Base-by-base conservation (phyloP, 2,797 vertebrate species). In the Enteromius treurensis region DNA sequence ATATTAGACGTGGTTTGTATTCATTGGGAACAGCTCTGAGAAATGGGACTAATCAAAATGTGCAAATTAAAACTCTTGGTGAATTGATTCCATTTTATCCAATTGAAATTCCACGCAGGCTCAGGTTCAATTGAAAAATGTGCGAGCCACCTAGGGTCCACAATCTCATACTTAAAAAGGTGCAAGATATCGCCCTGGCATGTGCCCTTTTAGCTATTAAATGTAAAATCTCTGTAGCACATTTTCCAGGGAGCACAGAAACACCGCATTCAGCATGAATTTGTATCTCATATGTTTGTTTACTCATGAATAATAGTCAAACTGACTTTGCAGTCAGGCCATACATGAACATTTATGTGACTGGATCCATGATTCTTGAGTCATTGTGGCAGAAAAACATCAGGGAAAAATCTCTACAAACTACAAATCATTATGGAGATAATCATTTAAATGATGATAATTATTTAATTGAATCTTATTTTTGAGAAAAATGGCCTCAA, bases 21-120 rank as follows among this genome's bases (percentile, higher is more conserved):
- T 84, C 80, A 70, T 3, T n/a, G 74, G 34, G 42, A 88, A 53
- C 77, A 23, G 80, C 76, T 37, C 51, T 79, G 85, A 82, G 80
- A 74, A 85, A 86, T 77, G 51, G 77, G 74, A 47, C 80, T 86
- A 70, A 85, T 86, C 84, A 65, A 73, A 87, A 84, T 86, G 84
- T 82, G 84, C 82, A 83, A 88, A 86, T 88, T 82, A 80, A 85
- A 86, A 67, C 67, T 58, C 64, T 26, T n/a, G 62, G 78, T 62
- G 62, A 85, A 83, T 83, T 85, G 74, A 86, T 81, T 60, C 58
- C 29, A 82, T 78, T 78, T 85, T 42, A 75, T 62, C 55, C 40
- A 15, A 77, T 84, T 88, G 85, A 80, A 68, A 81, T 88, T 76
- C 87, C 49, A 32, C 74, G 85, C 58, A 69, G 55, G 81, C 26